Evolutionary conservation across 2,797 vertebrate genomes (phyloP).

Genomic region (Sphaeramia orbicularis): DNA sequence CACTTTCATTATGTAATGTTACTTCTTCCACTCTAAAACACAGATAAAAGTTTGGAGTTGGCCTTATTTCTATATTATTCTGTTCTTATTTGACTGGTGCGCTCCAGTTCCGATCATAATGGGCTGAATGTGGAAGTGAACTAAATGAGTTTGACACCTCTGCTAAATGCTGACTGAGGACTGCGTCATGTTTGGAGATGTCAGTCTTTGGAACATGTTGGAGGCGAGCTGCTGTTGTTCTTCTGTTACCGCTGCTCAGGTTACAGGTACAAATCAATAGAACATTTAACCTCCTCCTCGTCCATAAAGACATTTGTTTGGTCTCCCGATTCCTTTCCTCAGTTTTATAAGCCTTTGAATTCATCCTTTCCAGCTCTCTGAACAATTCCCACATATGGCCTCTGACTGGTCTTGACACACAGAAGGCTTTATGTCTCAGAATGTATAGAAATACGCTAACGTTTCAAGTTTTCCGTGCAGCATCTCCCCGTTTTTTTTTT

Average conservation of each 20-base stretch:
- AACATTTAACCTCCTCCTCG: constrained; percentile 63
- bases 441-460: background rate
- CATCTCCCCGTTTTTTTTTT: no score
- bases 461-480: constrained; percentile 9
- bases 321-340: constrained; percentile 33
- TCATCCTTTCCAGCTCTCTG: constrained; percentile 17
- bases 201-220: constrained; percentile 50
- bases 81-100: no score
- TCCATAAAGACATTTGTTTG: constrained; percentile 71
- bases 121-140: no score
- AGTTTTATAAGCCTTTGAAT: constrained; percentile 22
- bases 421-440: constrained; percentile 13
- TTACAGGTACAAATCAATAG: constrained; percentile 82
- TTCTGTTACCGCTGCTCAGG: constrained; percentile 71
- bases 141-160: no score
- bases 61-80: no score
- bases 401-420: background rate
- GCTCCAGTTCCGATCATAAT: no score
- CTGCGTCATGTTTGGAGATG: constrained; percentile 34
- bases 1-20: no score
- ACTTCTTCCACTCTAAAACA: no score
- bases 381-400: constrained; percentile 10
- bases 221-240: constrained; percentile 52
- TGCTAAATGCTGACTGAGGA: background rate
- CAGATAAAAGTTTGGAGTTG: no score